These are phyloP conservation scores for Tetanocera ferruginea DNA, from an alignment of 2,888 invertebrate genomes.

Conservation along the genomic window DNA sequence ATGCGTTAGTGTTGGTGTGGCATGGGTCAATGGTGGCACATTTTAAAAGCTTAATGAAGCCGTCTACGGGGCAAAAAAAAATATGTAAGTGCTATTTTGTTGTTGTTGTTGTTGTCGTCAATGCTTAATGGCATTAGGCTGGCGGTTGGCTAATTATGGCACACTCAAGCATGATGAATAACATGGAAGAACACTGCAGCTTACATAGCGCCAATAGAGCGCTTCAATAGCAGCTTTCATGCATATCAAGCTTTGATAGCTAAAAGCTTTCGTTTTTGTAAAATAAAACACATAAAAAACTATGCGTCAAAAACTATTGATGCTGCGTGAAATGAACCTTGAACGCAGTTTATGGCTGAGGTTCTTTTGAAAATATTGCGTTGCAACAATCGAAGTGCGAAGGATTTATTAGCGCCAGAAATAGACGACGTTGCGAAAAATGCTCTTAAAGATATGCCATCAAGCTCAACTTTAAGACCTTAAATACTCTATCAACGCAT, in stretches of 20 bases:
- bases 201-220: not conserved
- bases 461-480: too few species aligned
- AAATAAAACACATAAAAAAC: not conserved
- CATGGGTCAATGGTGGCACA: not conserved
- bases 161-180: too few species aligned
- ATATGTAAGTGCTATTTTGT: not conserved
- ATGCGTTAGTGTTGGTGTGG: not conserved
- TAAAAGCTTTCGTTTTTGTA: constrained; percentile 17
- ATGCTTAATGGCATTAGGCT: too few species aligned
- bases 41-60: not conserved
- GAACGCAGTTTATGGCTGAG: not conserved
- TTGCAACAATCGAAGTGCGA: too few species aligned
- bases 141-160: too few species aligned
- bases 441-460: too few species aligned
- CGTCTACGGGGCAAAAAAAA: not conserved
- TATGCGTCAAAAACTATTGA: not conserved
- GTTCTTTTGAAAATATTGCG: too few species aligned
- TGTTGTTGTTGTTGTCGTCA: not conserved
- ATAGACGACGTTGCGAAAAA: too few species aligned
- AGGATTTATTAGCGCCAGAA: too few species aligned
- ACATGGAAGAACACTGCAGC: too few species aligned
- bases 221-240: not conserved
- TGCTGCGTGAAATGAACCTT: constrained; percentile 13
- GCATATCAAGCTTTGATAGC: not conserved
- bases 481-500: too few species aligned